Percentiles rank a stretch among this genome's conserved stretches.
phyloP scores from a whole-genome alignment of 2,113 vertebrate genomes.

The Pholis gunnellus region DNA sequence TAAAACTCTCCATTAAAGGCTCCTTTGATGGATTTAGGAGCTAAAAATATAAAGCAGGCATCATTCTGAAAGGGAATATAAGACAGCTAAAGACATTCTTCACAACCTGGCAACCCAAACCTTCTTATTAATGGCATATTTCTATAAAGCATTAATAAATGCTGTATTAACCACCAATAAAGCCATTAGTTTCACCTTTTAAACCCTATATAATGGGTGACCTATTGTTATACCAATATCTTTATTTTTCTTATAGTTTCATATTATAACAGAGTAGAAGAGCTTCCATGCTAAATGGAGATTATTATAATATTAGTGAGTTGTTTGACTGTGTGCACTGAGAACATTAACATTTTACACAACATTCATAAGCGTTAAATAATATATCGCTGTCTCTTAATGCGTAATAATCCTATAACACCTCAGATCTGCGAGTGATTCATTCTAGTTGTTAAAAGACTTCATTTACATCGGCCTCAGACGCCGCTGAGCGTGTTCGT shows the following conservation, averaged over 20 bases:
- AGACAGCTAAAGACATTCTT: not conserved
- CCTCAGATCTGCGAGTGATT: not conserved
- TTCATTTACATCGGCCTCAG: not conserved
- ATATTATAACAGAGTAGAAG: not conserved
- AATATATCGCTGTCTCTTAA: not conserved
- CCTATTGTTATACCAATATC: not conserved
- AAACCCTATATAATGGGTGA: not conserved
- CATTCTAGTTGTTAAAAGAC: not conserved
- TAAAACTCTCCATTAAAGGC: no score
- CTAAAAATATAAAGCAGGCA: not conserved
- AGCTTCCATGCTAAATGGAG: no score
- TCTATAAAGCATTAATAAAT: not conserved
- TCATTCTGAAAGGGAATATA: not conserved
- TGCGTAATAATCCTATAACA: not conserved
- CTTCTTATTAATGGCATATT: no score
- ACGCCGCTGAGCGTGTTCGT: not conserved
- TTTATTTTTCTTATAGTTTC: not conserved
- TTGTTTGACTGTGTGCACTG: not conserved
- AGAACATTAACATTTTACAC: constrained; percentile 5
- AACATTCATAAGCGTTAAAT: not conserved
- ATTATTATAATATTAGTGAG: not conserved
- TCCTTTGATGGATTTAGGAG: not conserved
- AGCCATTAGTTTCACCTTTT: no score
- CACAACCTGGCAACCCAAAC: not conserved
- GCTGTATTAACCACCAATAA: no score